Conservation (phyloP, 1,140 invertebrate species). For the Atta cephalotes region DNA sequence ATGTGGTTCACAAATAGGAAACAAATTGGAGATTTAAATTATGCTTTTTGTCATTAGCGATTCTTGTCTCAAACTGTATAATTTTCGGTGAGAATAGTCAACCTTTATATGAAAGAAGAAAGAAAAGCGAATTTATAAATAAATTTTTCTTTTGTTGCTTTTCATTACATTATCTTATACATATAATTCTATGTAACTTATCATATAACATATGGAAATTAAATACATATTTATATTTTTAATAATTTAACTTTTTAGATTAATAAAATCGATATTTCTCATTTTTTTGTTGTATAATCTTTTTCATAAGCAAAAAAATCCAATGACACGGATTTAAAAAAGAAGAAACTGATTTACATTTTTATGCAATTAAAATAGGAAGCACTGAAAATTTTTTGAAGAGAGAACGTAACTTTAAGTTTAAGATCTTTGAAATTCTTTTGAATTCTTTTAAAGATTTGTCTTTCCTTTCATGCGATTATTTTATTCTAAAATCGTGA, state of each 20-base stretch:
- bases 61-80: background rate
- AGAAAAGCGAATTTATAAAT: background rate
- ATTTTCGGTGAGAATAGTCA: background rate
- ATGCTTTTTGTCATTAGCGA: background rate
- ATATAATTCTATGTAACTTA: too few relatives aligned
- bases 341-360: background rate
- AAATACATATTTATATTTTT: background rate
- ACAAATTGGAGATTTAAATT: background rate
- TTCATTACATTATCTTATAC: background rate
- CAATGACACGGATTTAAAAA: background rate
- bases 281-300: background rate
- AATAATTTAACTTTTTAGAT: background rate
- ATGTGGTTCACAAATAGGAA: background rate
- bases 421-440: too few relatives aligned
- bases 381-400: too few relatives aligned
- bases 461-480: background rate
- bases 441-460: too few relatives aligned
- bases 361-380: background rate
- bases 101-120: background rate
- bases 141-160: background rate
- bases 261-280: background rate
- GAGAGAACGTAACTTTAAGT: too few relatives aligned
- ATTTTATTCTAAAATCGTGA: background rate
- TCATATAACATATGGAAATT: background rate
- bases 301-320: background rate